Evolutionary conservation across 2,113 vertebrate genomes (phyloP).

Genomic region (Rousettus leschenaultii): DNA sequence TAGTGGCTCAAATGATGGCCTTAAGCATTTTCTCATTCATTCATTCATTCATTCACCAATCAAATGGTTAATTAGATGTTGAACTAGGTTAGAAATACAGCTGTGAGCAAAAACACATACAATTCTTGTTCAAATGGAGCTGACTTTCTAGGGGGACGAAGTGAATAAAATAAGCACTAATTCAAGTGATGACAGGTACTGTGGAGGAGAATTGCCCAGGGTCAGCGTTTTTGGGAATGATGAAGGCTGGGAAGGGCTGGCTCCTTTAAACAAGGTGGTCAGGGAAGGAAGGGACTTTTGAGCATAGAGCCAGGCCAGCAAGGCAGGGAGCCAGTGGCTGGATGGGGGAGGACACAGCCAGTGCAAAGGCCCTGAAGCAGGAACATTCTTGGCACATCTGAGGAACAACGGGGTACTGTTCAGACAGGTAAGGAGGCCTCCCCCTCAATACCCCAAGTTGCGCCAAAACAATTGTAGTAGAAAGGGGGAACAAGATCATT

Average conservation of each 20-base stretch:
- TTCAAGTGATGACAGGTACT: not conserved
- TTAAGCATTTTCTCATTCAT: not conserved
- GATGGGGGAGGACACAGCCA: not conserved
- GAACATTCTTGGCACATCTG: not conserved
- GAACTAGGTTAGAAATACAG: not conserved
- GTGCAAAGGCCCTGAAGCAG: not conserved
- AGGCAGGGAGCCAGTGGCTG: not conserved
- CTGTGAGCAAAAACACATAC: not conserved
- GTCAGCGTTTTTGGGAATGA: not conserved
- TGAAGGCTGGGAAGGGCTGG: not conserved
- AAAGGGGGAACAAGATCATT: too few species aligned
- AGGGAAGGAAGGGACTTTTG: not conserved
- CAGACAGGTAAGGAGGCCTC: not conserved
- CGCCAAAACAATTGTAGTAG: too few species aligned
- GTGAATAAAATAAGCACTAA: too few species aligned
- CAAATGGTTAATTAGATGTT: not conserved
- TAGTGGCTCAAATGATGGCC: not conserved
- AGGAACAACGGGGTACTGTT: not conserved
- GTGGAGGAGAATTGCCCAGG: not conserved
- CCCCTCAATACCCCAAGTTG: too few species aligned
- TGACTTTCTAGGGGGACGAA: not conserved
- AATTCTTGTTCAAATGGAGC: not conserved
- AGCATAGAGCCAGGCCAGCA: not conserved
- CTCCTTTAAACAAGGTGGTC: not conserved
- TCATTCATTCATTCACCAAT: not conserved